Evolutionary conservation across 1,140 invertebrate genomes (phyloP).

Genomic region (Polypedilum pembai): DNA sequence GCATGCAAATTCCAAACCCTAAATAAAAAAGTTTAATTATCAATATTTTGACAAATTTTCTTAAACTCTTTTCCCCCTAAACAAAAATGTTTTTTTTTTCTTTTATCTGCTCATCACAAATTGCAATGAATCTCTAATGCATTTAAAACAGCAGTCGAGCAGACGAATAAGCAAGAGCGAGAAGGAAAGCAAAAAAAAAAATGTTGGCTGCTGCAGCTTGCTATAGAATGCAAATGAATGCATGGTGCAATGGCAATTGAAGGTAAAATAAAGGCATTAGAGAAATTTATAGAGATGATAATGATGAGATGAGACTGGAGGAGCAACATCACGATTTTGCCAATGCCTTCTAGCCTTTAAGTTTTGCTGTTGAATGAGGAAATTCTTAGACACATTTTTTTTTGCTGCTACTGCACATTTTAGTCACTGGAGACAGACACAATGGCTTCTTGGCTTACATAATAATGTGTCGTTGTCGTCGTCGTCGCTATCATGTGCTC

Average conservation of each 20-base stretch:
- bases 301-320: neutral
- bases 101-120: neutral
- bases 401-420: neutral
- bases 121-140: too few species aligned
- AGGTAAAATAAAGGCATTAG: neutral
- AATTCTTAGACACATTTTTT: conserved; percentile 26
- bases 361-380: neutral
- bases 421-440: too few species aligned
- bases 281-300: neutral
- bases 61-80: neutral
- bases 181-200: neutral
- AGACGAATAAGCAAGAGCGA: conserved; percentile 7
- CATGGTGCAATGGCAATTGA: conserved; percentile 25
- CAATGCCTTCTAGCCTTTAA: neutral
- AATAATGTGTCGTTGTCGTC: too few species aligned
- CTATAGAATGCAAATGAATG: conserved; percentile 10
- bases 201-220: neutral
- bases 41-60: too few species aligned
- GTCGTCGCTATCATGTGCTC: neutral
- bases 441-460: too few species aligned
- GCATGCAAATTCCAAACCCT: too few species aligned
- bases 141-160: neutral
- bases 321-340: conserved; percentile 22
- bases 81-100: neutral
- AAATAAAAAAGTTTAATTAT: too few species aligned